A percentile compares a stretch with the other conserved stretches of the same genome.
These are phyloP conservation scores for Tetanocera ferruginea DNA, from an alignment of 2,888 invertebrate species.

Conservation along the genomic window DNA sequence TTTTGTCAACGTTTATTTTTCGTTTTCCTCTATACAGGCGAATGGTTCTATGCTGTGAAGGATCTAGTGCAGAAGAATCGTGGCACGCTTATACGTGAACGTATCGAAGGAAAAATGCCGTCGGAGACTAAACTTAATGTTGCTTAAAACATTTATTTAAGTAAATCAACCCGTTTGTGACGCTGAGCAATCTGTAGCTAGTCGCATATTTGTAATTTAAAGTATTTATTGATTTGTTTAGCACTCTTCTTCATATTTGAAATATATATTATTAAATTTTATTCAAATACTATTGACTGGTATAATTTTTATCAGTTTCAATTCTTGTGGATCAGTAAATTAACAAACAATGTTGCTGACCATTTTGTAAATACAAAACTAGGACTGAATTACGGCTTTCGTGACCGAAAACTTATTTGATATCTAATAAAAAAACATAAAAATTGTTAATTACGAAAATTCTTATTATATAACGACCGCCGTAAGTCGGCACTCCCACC, in stretches of 20 bases:
- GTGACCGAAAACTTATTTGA: no score
- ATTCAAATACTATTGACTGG: no score
- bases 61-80: conserved; percentile 66
- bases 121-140: conserved; percentile 31
- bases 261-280: neutral
- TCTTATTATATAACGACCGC: no score
- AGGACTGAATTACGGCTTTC: no score
- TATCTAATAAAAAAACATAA: no score
- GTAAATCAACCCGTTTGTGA: neutral
- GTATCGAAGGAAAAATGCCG: conserved; percentile 56
- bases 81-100: conserved; percentile 61
- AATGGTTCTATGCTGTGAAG: conserved; percentile 84
- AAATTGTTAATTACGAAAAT: no score
- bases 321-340: no score
- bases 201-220: neutral
- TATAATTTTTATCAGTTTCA: no score
- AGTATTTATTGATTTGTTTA: neutral
- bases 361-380: no score
- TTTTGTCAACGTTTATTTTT: neutral
- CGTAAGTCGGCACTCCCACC: no score
- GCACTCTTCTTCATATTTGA: neutral
- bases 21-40: conserved; percentile 52
- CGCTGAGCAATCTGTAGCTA: neutral
- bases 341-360: no score
- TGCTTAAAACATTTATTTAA: conserved; percentile 12